A percentile compares a stretch with the other conserved stretches of the same genome.
Evolutionary conservation across 2,113 vertebrate genomes (phyloP).

Genomic region (Chinchilla lanigera): DNA sequence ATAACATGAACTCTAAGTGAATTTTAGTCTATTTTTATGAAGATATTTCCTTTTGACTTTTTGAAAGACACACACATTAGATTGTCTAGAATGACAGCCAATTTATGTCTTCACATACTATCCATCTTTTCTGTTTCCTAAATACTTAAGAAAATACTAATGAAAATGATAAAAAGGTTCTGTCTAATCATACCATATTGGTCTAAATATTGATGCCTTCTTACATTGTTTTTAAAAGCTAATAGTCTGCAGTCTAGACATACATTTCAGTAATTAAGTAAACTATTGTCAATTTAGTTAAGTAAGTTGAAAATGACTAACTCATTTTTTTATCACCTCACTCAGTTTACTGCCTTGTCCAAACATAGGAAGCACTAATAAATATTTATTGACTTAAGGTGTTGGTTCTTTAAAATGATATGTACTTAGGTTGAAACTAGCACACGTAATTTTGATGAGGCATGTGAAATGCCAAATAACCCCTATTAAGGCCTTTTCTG

Average conservation of each 20-base stretch:
- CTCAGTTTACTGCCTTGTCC: conserved; percentile 55
- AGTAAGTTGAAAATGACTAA: conserved; percentile 71
- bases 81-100: background rate
- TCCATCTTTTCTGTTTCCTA: conserved; percentile 23
- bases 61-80: background rate
- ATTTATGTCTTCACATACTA: background rate
- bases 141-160: conserved; percentile 11
- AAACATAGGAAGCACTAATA: conserved; percentile 59
- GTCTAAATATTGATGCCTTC: conserved; percentile 40
- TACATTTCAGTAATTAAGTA: conserved; percentile 60
- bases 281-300: conserved; percentile 65
- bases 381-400: conserved; percentile 77
- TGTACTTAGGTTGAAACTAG: conserved; percentile 68
- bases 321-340: conserved; percentile 57
- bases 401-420: conserved; percentile 64
- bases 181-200: conserved; percentile 34
- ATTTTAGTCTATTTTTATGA: conserved; percentile 2
- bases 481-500: conserved; percentile 55
- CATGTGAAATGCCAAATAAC: conserved; percentile 66
- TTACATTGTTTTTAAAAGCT: conserved; percentile 62
- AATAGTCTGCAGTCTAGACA: conserved; percentile 66
- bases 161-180: background rate
- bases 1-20: background rate
- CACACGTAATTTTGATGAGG: conserved; percentile 67
- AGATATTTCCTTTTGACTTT: conserved; percentile 32